These are phyloP conservation scores for Corapipo altera DNA, from an alignment of 2,113 vertebrate species.

Conservation along the genomic window DNA sequence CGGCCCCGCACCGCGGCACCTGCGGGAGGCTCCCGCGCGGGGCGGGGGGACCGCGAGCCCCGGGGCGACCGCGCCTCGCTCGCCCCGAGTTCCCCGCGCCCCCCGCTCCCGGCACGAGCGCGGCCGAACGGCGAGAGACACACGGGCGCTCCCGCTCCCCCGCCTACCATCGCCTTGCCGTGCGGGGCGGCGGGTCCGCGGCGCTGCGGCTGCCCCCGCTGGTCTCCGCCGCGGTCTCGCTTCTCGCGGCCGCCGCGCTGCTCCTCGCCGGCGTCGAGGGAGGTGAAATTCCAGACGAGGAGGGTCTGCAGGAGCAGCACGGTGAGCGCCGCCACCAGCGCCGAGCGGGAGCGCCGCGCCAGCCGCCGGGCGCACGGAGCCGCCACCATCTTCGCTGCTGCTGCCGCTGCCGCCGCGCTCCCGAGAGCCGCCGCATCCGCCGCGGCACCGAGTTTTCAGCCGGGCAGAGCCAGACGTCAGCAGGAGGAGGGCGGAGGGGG, in stretches of 20 bases:
- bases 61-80: neutral
- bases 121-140: neutral
- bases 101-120: neutral
- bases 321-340: conserved; percentile 86
- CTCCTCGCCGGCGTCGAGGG: conserved; percentile 86
- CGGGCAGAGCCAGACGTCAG: conserved; percentile 78
- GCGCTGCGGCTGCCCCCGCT: conserved; percentile 70
- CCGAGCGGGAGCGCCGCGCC: conserved; percentile 88
- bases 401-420: neutral
- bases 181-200: conserved; percentile 72
- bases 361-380: conserved; percentile 86
- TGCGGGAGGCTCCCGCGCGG: neutral
- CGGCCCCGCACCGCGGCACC: neutral
- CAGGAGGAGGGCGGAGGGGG: conserved; percentile 67
- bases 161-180: conserved; percentile 67
- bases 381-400: conserved; percentile 79
- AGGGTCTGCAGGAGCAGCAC: conserved; percentile 91
- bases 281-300: conserved; percentile 93
- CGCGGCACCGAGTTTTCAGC: conserved; percentile 75
- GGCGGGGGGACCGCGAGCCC: neutral
- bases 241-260: conserved; percentile 78
- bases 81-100: neutral
- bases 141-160: neutral
- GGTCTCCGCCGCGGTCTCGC: conserved; percentile 60
- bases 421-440: conserved; percentile 64